A percentile compares a stretch with the other conserved stretches of the same genome.
phyloP scores from a whole-genome alignment of 2,113 vertebrate genomes.

The Scophthalmus maximus region DNA sequence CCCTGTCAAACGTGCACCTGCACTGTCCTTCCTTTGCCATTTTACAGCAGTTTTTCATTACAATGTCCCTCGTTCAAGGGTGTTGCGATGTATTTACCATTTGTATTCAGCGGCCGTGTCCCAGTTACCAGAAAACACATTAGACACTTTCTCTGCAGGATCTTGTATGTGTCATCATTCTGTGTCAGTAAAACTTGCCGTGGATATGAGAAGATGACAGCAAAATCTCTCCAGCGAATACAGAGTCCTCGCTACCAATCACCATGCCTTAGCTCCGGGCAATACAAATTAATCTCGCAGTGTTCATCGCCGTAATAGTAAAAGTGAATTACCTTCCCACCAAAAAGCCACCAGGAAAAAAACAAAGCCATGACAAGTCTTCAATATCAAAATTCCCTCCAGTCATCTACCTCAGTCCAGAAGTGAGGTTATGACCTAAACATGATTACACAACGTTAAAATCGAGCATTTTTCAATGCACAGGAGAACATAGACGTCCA shows the following conservation, averaged over 20 bases:
- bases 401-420: background rate
- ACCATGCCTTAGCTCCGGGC: conserved; percentile 35
- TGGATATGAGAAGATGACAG: conserved; percentile 42
- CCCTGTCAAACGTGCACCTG: background rate
- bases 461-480: no score
- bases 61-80: background rate
- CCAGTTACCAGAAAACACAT: conserved; percentile 23
- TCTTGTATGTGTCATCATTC: conserved; percentile 39
- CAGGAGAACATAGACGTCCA: no score
- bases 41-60: background rate
- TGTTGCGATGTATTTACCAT: conserved; percentile 9
- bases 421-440: conserved; percentile 9
- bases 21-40: conserved; percentile 1
- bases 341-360: conserved; percentile 14
- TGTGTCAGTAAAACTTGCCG: conserved; percentile 38
- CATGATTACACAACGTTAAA: background rate
- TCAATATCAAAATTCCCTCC: conserved; percentile 4
- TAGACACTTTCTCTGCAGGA: conserved; percentile 33
- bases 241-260: conserved; percentile 18
- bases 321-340: conserved; percentile 40
- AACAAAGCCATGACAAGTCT: background rate
- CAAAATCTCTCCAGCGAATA: conserved; percentile 41
- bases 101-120: conserved; percentile 29
- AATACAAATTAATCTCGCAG: conserved; percentile 41
- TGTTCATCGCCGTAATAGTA: conserved; percentile 33